Base-by-base conservation (phyloP, 2,888 invertebrate genomes). In the Cetonia aurata region DNA sequence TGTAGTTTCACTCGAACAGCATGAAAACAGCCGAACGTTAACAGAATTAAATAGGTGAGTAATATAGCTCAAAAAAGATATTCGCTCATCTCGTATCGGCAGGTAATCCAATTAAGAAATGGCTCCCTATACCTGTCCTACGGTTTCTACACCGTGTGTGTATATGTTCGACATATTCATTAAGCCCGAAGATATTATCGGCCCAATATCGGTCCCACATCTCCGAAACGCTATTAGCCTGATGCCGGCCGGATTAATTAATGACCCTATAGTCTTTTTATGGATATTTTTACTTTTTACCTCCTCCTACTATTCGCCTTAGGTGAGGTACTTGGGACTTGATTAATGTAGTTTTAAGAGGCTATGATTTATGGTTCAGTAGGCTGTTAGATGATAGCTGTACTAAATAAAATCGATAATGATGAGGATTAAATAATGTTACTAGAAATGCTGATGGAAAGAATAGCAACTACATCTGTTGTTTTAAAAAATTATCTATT, bases 151-250 rank as follows among this genome's bases (percentile, higher is more conserved):
- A 25, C 25, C 25, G 25, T 25, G 25, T 25, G 25, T 25, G 71
- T 71, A 75, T 73, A 70, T 75, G 74, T 76, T 76, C 72, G 73
- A 78, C 77, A 76, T 71, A 77, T 76, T 77, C 77, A 77, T 78
- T 78, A 78, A 74, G 71, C 25, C 70, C 41, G 72, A 71, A 73
- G 69, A 69, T 69, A 60, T 41, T 75, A 71, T 56, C 72, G 52
- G 50, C 13, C 66, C 31, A 15, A 44, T 75, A 74, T 76, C 74
- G 44, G 50, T 31, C 41, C 53, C 73, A 73, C 73, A 77, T 77
- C 77, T 72, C 59, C 67, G 56, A 69, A 70, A 73, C 66, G 73
- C 73, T 73, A 72, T 68, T 69, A 71, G 55, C 76, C 76, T 37
- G 62, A 62, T 74, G 72, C 69, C 72, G 72, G 67, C 57, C 62